Evolutionary conservation across 2,113 vertebrate species (phyloP).

Genomic region (Lasiurus cinereus): DNA sequence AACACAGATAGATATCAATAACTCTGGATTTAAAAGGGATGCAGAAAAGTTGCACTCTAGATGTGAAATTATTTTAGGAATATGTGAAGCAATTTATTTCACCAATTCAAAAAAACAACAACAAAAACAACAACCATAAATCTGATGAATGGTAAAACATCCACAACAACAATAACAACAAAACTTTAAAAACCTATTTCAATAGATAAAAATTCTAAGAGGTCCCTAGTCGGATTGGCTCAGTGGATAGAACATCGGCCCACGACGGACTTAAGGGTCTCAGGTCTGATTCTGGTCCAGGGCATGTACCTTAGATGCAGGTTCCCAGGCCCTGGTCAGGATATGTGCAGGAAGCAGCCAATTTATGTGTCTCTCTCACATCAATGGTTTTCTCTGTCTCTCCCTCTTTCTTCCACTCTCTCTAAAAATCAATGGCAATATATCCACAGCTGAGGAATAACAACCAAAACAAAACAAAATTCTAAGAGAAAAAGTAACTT

Average conservation of each 20-base stretch:
- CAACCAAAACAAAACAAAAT: not conserved
- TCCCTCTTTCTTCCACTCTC: too few species aligned
- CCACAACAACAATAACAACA: not conserved
- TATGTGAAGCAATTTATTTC: not conserved
- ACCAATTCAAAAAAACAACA: constrained; percentile 6
- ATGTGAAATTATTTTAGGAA: not conserved
- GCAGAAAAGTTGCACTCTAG: not conserved
- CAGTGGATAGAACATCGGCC: too few species aligned
- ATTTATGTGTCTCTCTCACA: too few species aligned
- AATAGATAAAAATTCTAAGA: not conserved
- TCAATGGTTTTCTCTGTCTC: too few species aligned
- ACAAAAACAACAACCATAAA: not conserved
- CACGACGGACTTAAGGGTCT: too few species aligned
- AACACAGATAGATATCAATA: not conserved
- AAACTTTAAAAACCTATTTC: not conserved
- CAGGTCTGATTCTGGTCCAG: too few species aligned
- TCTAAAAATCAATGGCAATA: too few species aligned
- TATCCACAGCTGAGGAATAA: too few species aligned
- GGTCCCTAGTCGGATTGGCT: not conserved
- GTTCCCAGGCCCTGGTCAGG: too few species aligned
- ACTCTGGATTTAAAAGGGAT: not conserved
- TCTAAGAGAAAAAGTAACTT: not conserved
- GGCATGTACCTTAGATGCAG: too few species aligned
- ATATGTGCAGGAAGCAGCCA: too few species aligned
- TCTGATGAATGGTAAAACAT: not conserved